phyloP scores from a whole-genome alignment of 2,113 vertebrate species.

The Cyprinodon brontotheroides region DNA sequence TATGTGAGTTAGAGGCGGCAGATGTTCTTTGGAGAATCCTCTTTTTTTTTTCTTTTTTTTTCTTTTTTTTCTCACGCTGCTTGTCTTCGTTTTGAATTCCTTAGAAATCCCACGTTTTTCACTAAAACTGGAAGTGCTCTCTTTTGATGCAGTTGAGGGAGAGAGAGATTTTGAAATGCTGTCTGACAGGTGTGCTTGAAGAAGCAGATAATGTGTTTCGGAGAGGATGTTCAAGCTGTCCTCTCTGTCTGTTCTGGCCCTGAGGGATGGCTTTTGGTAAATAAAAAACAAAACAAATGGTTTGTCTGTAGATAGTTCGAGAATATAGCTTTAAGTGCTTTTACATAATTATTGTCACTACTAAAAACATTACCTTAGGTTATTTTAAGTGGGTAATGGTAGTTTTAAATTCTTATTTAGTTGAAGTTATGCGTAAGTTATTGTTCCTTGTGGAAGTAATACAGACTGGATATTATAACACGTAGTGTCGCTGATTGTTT shows the following conservation, averaged over 20 bases:
- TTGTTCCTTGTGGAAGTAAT: slow-evolving; percentile 3
- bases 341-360: slow-evolving; percentile 21
- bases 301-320: slow-evolving; percentile 32
- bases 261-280: slow-evolving; percentile 58
- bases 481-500: slow-evolving; percentile 27
- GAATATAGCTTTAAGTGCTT: slow-evolving; percentile 37
- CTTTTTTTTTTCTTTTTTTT: slow-evolving; percentile 5
- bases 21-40: slow-evolving; percentile 53
- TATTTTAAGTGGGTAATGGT: background rate
- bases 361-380: background rate
- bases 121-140: slow-evolving; percentile 35
- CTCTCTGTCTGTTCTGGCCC: slow-evolving; percentile 42
- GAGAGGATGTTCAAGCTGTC: slow-evolving; percentile 58
- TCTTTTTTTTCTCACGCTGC: slow-evolving; percentile 16
- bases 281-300: slow-evolving; percentile 41
- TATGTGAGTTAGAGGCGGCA: slow-evolving; percentile 38
- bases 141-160: slow-evolving; percentile 61
- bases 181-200: slow-evolving; percentile 69
- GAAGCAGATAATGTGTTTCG: slow-evolving; percentile 62
- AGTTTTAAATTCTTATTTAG: background rate
- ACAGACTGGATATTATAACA: slow-evolving; percentile 18
- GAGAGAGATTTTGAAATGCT: slow-evolving; percentile 52
- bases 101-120: slow-evolving; percentile 59
- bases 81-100: slow-evolving; percentile 53
- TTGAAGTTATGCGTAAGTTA: background rate